phyloP scores from a whole-genome alignment of 2,797 vertebrate species.

The Rhincodon typus region DNA sequence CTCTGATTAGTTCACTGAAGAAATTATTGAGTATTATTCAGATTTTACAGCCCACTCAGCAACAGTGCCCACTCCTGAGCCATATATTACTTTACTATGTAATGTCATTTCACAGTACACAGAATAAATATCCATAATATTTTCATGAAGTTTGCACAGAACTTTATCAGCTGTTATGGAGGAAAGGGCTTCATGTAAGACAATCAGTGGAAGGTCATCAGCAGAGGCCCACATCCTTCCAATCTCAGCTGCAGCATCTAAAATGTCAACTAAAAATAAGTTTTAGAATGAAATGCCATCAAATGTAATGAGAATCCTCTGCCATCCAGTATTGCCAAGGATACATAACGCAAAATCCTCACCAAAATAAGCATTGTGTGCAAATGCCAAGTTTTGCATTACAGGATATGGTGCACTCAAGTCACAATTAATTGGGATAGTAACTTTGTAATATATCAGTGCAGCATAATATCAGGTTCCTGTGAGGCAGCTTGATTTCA shows the following conservation, averaged over 20 bases:
- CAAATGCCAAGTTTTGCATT: not conserved
- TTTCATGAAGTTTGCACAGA: not conserved
- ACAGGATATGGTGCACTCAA: not conserved
- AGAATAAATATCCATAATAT: slow-evolving; percentile 11
- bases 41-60: not conserved
- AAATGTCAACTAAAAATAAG: not conserved
- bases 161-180: not conserved
- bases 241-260: not conserved
- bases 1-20: not conserved
- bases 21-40: not conserved
- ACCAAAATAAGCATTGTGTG: not conserved
- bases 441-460: not conserved
- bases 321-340: not conserved
- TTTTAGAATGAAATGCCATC: not conserved
- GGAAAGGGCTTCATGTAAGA: not conserved
- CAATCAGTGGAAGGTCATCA: not conserved
- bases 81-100: not conserved
- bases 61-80: not conserved
- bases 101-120: not conserved
- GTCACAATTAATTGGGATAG: not conserved
- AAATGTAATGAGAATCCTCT: not conserved
- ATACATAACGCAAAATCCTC: not conserved
- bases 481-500: not conserved
- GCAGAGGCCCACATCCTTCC: not conserved
- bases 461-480: not conserved